These are phyloP conservation scores for Canis aureus DNA, from an alignment of 2,113 vertebrate genomes.

Conservation along the genomic window DNA sequence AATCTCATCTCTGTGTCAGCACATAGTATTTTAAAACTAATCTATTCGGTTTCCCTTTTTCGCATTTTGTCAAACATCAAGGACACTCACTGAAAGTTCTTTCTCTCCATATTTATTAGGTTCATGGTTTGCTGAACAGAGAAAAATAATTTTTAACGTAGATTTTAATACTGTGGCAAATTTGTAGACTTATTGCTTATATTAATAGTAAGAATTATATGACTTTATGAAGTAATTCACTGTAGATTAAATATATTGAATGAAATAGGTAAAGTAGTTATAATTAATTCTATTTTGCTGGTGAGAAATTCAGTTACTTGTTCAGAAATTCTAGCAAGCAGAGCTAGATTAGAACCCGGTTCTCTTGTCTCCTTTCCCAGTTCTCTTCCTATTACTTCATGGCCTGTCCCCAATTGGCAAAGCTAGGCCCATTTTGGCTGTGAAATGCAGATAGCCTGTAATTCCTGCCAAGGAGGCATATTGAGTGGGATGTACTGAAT, in stretches of 20 bases:
- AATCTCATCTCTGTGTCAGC: conserved; percentile 74
- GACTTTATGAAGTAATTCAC: background rate
- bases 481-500: conserved; percentile 68
- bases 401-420: background rate
- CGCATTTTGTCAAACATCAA: conserved; percentile 74
- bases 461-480: conserved; percentile 72
- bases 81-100: conserved; percentile 60
- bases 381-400: conserved; percentile 31
- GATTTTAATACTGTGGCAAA: conserved; percentile 36
- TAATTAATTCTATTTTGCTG: background rate
- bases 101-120: conserved; percentile 66
- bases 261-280: background rate
- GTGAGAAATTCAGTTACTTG: background rate
- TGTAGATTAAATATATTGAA: background rate
- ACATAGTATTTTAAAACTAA: conserved; percentile 75
- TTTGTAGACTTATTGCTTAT: background rate
- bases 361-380: conserved; percentile 36
- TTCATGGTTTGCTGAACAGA: conserved; percentile 61
- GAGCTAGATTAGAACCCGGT: conserved; percentile 39
- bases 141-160: conserved; percentile 62
- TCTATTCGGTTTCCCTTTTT: conserved; percentile 69
- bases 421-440: conserved; percentile 41
- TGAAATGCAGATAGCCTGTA: background rate
- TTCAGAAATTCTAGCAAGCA: conserved; percentile 6
- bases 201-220: background rate